Evolutionary conservation across 2,888 invertebrate species (phyloP), one percentile per base, ranked within the genome.

Genomic region (Mycalesis mineus): DNA sequence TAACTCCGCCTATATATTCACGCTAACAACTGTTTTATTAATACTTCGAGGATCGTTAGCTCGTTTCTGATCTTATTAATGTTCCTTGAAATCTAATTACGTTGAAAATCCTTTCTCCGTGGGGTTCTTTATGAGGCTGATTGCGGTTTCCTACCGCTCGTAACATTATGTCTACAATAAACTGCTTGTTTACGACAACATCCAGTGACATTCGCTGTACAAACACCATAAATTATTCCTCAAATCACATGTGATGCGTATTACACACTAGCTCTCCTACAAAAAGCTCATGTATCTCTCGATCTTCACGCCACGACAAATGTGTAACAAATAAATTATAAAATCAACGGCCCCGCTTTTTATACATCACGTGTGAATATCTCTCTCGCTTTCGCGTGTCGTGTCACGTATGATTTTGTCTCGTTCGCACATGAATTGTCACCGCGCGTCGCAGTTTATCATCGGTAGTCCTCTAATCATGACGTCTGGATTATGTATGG

Each of bases 251-350:
- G 78, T 83, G 85, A 87, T 84, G 82, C 80, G 81, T 80, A 84
- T 82, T 86, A 80, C 82, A 79, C 81, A 80, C 80, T 79, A 68
- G 68, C 47, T 74, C 78, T 78, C 67, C 77, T 74, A 83, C 85
- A 88, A 88, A 88, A 88, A 87, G 84, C 83, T 77, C 81, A 82
- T 85, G 87, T 88, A 88, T 88, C 87, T 86, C 80, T 75, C 77
- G 82, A 88, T 88, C 88, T 88, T 88, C 88, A 88, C 86, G 89
- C 84, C 82, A 88, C 88, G 88, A 88, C 88, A 88, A 88, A 89
- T 88, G 86, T 88, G 88, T 88, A 83, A 88, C 88, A 88, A 87
- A 89, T 89, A 89, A 89, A 89, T 89, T 89, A 88, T 88, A 80
- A 88, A 88, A 88, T 88, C 88, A 88, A 88, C 87, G 79, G 80